These are phyloP conservation scores for Drosophila aldrichi DNA, from an alignment of 2,888 invertebrate genomes.

Conservation along the genomic window DNA sequence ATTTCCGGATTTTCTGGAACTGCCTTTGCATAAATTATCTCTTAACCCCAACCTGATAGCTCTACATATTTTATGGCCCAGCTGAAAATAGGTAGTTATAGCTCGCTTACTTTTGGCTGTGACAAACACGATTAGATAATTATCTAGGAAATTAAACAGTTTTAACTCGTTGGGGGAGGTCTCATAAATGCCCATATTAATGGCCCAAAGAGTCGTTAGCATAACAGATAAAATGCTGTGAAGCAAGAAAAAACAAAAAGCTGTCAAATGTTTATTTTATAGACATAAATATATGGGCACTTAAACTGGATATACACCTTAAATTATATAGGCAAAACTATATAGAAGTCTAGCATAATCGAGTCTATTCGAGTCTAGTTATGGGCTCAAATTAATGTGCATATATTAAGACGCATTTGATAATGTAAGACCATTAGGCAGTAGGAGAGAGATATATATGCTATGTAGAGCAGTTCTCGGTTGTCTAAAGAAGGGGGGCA, in stretches of 20 bases:
- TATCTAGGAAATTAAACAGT: conserved; percentile 33
- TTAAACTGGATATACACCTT: conserved; percentile 40
- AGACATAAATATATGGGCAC: conserved; percentile 58
- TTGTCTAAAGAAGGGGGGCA: neutral
- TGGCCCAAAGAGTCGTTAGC: conserved; percentile 48
- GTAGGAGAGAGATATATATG: too few species aligned
- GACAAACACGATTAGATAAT: conserved; percentile 51
- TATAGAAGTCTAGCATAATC: neutral
- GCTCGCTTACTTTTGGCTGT: conserved; percentile 43
- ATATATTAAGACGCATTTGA: conserved; percentile 25
- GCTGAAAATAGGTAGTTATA: conserved; percentile 27
- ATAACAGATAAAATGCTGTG: conserved; percentile 18
- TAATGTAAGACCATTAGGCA: neutral
- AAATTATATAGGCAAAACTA: conserved; percentile 6
- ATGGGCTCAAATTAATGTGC: conserved; percentile 27
- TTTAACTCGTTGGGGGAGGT: conserved; percentile 29
- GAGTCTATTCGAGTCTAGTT: neutral
- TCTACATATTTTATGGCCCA: conserved; percentile 25
- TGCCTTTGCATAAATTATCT: conserved; percentile 29
- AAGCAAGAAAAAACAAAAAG: conserved; percentile 28
- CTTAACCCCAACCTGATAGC: neutral
- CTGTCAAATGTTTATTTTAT: conserved; percentile 43
- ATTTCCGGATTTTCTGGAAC: conserved; percentile 61
- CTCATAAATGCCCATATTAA: conserved; percentile 63
- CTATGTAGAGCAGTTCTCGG: neutral